Base-by-base conservation (phyloP, 2,888 invertebrate genomes). In the Lithophane semibrunnea region DNA sequence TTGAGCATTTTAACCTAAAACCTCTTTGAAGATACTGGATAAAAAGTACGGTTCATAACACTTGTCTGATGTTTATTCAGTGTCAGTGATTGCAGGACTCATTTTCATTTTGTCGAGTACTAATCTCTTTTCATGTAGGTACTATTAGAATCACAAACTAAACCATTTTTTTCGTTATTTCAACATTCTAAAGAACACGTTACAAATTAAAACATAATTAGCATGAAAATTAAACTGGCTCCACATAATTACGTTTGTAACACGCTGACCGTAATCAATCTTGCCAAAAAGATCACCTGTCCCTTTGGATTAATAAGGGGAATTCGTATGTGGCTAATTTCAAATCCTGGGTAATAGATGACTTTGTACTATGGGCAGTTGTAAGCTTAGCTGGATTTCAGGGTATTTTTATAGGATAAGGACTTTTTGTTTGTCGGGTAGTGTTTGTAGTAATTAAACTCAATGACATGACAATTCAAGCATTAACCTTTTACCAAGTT, bases 221-320 rank as follows among this genome's bases (percentile, higher is more conserved):
- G 49, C 71, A 71, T 73, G 13, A 60, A 73, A 85, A 86, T 85
- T 77, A 77, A 71, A 75, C 76, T 16, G 69, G 64, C 49, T 52
- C 49, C 77, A 67, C 66, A 68, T 85, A 86, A 83, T 83, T 69
- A 80, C 80, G 60, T 86, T 72, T 71, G 44, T 44, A 66, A 66
- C 73, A 73, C 7, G 64, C 29, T 54, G 71, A 83, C 79, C 85
- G 77, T 83, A 87, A 87, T 84, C 82, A 79, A 79, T 87, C 82
- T 86, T 79, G 42, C 66, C 73, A 72, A 79, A 83, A 77, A 85
- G 84, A 86, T 86, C 84, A 86, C 86, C 84, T 86, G 85, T 86
- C 86, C 70, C 76, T 64, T 67, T 52, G 80, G 85, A 83, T 80
- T 83, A 83, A 75, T 86, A 86, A 74, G 77, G 83, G 73, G 63